Evolutionary conservation across 2,797 vertebrate genomes (phyloP).

Genomic region (Onychomys torridus): DNA sequence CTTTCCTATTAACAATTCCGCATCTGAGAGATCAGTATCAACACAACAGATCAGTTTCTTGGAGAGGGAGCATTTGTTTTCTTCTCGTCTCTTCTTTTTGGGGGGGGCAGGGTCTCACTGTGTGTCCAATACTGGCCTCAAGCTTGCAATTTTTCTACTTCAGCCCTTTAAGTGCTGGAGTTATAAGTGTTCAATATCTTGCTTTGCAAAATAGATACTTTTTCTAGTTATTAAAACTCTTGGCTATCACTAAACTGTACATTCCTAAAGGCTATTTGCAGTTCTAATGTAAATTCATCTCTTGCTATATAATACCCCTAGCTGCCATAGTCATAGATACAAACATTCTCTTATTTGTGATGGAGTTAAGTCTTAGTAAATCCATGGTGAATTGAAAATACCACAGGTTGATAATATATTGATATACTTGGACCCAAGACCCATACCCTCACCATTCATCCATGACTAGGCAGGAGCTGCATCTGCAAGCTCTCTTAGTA

Average conservation of each 20-base stretch:
- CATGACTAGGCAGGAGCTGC: background rate
- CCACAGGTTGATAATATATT: background rate
- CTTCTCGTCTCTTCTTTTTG: background rate
- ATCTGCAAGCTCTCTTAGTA: background rate
- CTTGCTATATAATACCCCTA: background rate
- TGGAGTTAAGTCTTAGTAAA: background rate
- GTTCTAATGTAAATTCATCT: conserved; percentile 22
- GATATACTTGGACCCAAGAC: background rate
- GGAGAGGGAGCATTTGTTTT: background rate
- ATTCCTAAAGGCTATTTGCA: conserved; percentile 25
- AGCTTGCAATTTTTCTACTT: background rate
- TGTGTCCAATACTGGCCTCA: background rate
- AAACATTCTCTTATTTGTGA: background rate
- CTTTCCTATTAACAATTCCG: background rate
- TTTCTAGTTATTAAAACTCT: conserved; percentile 6
- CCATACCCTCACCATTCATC: background rate
- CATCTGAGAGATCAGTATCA: background rate
- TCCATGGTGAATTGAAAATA: background rate
- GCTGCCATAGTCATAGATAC: background rate
- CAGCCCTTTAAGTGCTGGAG: background rate
- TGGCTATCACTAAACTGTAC: background rate
- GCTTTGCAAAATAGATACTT: background rate
- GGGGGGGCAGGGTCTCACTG: background rate
- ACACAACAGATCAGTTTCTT: background rate
- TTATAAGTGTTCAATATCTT: background rate